These are phyloP conservation scores for Melanerpes aurifrons DNA, from an alignment of 2,113 vertebrate species.

Conservation along the genomic window DNA sequence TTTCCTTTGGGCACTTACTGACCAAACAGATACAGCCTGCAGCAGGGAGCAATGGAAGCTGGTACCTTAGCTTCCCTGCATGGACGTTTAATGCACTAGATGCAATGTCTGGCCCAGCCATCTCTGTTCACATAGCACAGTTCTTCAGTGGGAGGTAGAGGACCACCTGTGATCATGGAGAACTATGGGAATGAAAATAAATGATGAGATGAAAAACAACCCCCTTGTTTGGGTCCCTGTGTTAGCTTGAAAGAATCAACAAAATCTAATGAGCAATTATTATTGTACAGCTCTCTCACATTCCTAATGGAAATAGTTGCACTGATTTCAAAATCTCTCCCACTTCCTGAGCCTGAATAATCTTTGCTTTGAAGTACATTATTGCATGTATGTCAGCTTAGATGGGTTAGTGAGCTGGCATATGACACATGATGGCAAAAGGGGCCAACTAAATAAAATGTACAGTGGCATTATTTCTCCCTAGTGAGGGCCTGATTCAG, in stretches of 20 bases:
- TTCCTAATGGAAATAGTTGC: neutral
- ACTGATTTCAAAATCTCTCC: constrained; percentile 22
- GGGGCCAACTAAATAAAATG: neutral
- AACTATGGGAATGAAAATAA: neutral
- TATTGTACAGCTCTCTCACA: neutral
- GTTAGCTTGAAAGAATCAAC: neutral
- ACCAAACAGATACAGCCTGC: fast-evolving
- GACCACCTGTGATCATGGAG: neutral
- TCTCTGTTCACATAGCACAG: neutral
- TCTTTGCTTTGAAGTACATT: neutral
- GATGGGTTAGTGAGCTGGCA: neutral
- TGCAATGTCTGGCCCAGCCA: neutral
- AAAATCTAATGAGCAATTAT: neutral
- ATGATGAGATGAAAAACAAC: neutral
- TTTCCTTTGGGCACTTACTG: neutral
- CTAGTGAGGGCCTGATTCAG: neutral
- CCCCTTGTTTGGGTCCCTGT: neutral
- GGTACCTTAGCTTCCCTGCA: neutral
- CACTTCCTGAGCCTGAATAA: neutral
- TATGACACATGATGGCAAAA: neutral
- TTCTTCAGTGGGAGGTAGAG: neutral
- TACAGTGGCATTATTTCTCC: neutral
- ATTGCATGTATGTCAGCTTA: neutral
- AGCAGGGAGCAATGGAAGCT: fast-evolving
- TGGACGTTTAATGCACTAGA: fast-evolving